Evolutionary conservation across 92 coral and sea anemone species (phyloP), one percentile per base, ranked within the genome.

Genomic region (Paramuricea clavata): DNA sequence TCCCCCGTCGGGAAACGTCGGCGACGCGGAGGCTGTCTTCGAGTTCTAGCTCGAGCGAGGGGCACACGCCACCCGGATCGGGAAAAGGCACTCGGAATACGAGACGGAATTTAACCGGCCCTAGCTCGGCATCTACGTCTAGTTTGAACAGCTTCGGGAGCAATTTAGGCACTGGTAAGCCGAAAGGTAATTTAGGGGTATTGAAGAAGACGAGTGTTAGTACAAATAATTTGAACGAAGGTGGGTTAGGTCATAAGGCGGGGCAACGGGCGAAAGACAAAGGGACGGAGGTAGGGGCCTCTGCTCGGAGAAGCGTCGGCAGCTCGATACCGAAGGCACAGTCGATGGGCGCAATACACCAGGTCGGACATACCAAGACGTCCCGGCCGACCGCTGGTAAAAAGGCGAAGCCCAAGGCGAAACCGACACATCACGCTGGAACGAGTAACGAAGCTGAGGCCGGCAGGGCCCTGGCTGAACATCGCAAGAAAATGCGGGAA

Each of bases 401-500:
- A 12, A 95, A 91, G 44, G 76, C 91, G 41, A 93, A 86, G 76
- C 75, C 85, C 6, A 92, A 92, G 52, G 80, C 97, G 31, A 93
- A 83, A 34, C 86, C 93, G 13, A 92, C 91, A 71, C 99, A 94
- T 12, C 95, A 97, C 80, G 99, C 99, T 23, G 98, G 99, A 22
- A 69, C 91, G 52, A 86, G 92, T 12, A 98, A 88, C 83, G 98
- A 94, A 69, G 94, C 91, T 15, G 93, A 98, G 39, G 99, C 99
- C 1, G 93, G 92, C 65, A 92, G 89, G 82, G 99, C 99, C 2
- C 79, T 97, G 47, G 99, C 99, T 36, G 99, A 97, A 65, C 87
- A 98, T 82, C 90, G 99, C 32, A 95, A 90, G 83, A 93, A 91
- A 81, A 95, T 98, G 6, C 87, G 99, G 35, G 99, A 97, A 74